Evolutionary conservation across 2,797 vertebrate species (phyloP), one percentile per base, ranked within the genome.

Genomic region (Sebastes steindachneri): DNA sequence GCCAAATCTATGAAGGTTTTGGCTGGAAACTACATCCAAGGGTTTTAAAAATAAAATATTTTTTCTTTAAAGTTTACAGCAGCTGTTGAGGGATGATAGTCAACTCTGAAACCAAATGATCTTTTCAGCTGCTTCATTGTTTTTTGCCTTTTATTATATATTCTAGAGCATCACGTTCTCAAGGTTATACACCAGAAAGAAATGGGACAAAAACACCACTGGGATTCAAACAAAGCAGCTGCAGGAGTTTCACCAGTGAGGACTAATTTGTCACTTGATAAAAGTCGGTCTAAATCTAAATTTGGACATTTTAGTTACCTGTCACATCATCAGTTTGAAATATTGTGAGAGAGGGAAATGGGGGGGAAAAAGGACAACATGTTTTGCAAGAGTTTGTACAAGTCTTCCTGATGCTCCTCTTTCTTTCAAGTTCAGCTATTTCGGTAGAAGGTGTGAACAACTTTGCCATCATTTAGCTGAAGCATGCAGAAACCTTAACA

Each of bases 141-240:
- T 58, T 73, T 57, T 23, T 62, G 1, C 9, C 57, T 68, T 33
- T 3, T 48, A 26, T 31, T 62, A 54, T 25, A 21, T 63, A 54
- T 73, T 73, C 29, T 10, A 60, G 68, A 19, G 51, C 41, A 28
- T 66, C 23, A 48, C 10, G 14, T 51, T 66, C 54, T 75, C 71
- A 79, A 75, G 69, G 85, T 79, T 71, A 54, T 14, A 70, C 51
- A 55, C 23, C 31, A 68, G 64, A 23, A 67, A 68, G 37, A 69
- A 83, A 64, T 33, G 48, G 75, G 57, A 57, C 68, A 79, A 58
- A 67, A 57, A 31, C 53, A 62, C 79, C 67, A 10, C 9, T 23
- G 84, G 76, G 84, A 84, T 68, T 83, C 21, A 60, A 72, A 11
- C 23, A 48, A 69, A 70, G 68, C 79, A 35, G 23, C 35, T 21